Evolutionary conservation across 2,113 vertebrate genomes (phyloP), one percentile per base, ranked within the genome.

Genomic region (Orthonyx spaldingii): DNA sequence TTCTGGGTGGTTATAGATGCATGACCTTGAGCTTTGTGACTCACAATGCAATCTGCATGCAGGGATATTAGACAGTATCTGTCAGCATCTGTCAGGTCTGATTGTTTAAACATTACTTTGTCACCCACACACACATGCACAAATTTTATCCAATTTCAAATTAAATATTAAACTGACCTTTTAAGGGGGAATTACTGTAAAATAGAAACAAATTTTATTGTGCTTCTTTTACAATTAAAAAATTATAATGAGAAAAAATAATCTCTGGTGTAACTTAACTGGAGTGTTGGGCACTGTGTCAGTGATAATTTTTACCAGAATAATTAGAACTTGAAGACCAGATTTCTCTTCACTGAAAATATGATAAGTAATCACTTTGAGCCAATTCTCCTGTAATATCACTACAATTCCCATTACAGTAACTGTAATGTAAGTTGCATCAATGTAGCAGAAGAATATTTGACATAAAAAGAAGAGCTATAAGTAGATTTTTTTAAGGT

Each of bases 31-130:
- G 82, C 82, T 81, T 81, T 81, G 68, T 93, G 87, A 90, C 64
- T 94, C 59, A 80, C 66, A 66, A 56, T 74, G 42, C 55, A 88
- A 92, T 90, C 82, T 80, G 72, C 87, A 88, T 91, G 81, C 87
- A 64, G 66, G 39, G 52, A 56, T 94, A 94, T 95, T 80, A 85
- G 80, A 78, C 46, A 79, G 59, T 66, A 89, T 89, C 93, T 97
- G 82, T 94, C 93, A 94, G 64, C 78, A 87, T 82, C 55, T 87
- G 83, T 87, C 76, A 81, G 20, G 14, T 86, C 53, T 80, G 83
- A 87, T 89, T 94, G 88, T 83, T 95, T 94, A 96, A 95, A 92
- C n/a, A 78, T 81, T 90, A 71, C 49, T 95, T 92, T 78, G 63
- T 94, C 63, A 42, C 35, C 20, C 13, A 22, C 75, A 56, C 53